Conservation (phyloP, 2,888 invertebrate species). For the Synanthedon myopaeformis region DNA sequence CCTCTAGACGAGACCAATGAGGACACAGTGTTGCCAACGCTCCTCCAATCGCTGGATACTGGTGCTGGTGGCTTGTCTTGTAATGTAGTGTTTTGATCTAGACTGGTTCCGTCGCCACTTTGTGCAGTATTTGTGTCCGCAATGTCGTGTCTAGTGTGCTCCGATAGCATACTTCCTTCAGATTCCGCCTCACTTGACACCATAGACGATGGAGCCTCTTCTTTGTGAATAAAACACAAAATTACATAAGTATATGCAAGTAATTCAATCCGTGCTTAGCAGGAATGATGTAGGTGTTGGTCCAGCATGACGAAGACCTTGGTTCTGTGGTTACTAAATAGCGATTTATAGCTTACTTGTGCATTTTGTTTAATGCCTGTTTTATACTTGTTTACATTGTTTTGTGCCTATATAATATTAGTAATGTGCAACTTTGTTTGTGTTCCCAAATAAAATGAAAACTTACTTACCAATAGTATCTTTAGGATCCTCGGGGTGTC, state of each 20-base stretch:
- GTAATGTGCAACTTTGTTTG: no score
- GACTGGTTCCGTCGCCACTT: conserved; percentile 17
- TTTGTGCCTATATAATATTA: no score
- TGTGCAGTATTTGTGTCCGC: conserved; percentile 15
- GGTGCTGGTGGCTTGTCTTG: conserved; percentile 26
- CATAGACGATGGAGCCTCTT: conserved; percentile 61
- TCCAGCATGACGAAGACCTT: no score
- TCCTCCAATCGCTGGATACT: conserved; percentile 32
- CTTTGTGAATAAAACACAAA: conserved; percentile 13
- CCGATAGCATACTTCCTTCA: conserved; percentile 50
- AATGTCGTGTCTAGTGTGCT: conserved; percentile 31
- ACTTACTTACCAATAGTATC: conserved; percentile 41
- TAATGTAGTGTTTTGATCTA: conserved; percentile 16
- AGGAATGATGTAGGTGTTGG: no score
- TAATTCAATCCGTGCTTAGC: no score
- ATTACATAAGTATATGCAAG: no score
- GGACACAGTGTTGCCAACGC: conserved; percentile 27
- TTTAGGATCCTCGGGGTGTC: conserved; percentile 47
- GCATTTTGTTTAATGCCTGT: no score
- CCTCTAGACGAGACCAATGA: conserved; percentile 49
- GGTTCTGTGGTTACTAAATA: no score
- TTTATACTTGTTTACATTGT: no score
- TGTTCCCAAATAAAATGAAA: no score
- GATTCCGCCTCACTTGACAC: conserved; percentile 62
- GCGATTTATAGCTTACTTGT: no score